These are phyloP conservation scores for Euura lappo DNA, from an alignment of 1,140 invertebrate genomes.

Conservation along the genomic window DNA sequence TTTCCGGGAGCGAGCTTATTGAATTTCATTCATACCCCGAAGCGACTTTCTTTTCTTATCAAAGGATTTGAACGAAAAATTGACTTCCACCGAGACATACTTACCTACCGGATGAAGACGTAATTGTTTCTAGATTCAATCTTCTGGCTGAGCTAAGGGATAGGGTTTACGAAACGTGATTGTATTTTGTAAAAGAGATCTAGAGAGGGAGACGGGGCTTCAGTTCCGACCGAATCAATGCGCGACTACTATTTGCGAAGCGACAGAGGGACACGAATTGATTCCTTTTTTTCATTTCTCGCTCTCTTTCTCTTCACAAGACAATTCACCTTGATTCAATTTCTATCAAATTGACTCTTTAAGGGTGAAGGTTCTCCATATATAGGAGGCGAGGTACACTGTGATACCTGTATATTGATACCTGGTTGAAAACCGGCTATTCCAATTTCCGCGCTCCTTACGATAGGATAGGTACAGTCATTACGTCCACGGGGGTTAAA, in stretches of 20 bases:
- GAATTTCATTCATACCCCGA: background rate
- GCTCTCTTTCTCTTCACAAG: background rate
- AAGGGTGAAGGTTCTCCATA: background rate
- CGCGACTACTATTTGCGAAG: background rate
- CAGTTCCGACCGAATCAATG: background rate
- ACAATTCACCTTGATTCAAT: background rate
- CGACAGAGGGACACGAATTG: background rate
- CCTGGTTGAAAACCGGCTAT: background rate
- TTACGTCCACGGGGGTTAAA: background rate
- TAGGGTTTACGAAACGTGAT: conserved; percentile 1
- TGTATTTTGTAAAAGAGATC: background rate
- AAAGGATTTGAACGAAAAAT: conserved; percentile 25
- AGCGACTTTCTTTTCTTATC: conserved; percentile 23
- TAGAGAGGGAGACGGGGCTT: background rate
- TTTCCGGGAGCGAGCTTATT: background rate
- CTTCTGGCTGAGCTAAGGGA: conserved; percentile 1
- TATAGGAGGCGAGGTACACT: background rate
- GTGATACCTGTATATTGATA: background rate
- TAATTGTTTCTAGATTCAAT: conserved; percentile 15
- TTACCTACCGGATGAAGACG: conserved; percentile 8
- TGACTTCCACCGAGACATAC: conserved; percentile 9
- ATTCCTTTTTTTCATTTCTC: background rate
- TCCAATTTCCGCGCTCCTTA: background rate
- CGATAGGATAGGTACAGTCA: background rate
- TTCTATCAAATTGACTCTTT: background rate